Base-by-base conservation (phyloP, 2,888 invertebrate genomes). In the Melanostoma mellinum region DNA sequence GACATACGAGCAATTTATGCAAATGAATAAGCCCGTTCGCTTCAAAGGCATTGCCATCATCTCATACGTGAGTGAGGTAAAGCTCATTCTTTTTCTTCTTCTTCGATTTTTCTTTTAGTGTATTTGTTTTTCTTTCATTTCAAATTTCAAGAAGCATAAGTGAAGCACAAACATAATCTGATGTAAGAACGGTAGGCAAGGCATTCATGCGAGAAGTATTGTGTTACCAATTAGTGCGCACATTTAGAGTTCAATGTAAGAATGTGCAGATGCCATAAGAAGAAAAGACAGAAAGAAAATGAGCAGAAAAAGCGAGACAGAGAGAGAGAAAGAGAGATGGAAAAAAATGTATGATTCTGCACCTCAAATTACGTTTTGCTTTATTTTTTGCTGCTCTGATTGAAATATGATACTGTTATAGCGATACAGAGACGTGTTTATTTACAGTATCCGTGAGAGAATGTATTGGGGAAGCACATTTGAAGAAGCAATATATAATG, bases 151-250 rank as follows among this genome's bases (percentile, higher is more conserved):
- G 72, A 72, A 53, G 53, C 68, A 63, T 53, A 61, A 75, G 75
- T 40, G 58, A 53, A 53, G 30, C 58, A 65, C 56, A 77, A 56
- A 46, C 36, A 50, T 30, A 67, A 33, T 58, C 44, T 81, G 81
- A 81, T 72, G 81, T 81, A 81, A 81, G 81, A 81, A 81, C 77
- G 55, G 81, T 76, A 72, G 67, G 81, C 55, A 55, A 69, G 46
- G 81, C 77, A 72, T 81, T 72, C 81, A 81, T 68, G 77, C 77
- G 77, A 76, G 72, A 67, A 55, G 72, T 72, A 52, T 77, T 72
- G 77, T 77, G 61, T 81, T 81, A 81, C 81, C 81, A 81, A 81
- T 81, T 81, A 81, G 81, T 81, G 81, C 76, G 65, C 76, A 72
- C 60, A 76, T 76, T 76, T 72, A 65, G 81, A 81, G 80, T 81